Conservation (phyloP, 2,797 vertebrate genomes). For the Sparus aurata region DNA sequence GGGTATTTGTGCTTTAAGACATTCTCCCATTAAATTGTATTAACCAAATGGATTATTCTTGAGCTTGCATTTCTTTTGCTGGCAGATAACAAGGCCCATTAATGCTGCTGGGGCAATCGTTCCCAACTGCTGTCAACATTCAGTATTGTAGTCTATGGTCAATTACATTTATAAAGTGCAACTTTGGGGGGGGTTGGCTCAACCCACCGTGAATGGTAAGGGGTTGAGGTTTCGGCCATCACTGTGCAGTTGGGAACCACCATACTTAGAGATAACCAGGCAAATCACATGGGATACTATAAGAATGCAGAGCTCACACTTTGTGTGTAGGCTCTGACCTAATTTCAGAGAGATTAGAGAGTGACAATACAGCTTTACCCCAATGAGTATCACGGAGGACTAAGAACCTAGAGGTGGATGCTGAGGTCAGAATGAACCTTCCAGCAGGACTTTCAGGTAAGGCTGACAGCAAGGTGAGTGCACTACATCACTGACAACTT, state of each 20-base stretch:
- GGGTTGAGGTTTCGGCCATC: not conserved
- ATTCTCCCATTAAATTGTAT: not conserved
- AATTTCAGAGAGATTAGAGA: no score
- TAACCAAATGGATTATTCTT: not conserved
- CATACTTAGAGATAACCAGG: not conserved
- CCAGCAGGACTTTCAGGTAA: not conserved
- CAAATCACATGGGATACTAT: not conserved
- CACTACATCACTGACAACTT: not conserved
- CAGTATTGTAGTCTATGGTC: not conserved
- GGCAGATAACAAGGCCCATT: not conserved
- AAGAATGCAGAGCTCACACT: not conserved
- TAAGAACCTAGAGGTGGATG: not conserved
- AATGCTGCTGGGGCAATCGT: not conserved
- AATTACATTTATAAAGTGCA: not conserved
- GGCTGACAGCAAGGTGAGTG: not conserved
- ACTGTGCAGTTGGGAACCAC: not conserved
- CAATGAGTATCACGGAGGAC: not conserved
- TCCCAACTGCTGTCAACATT: not conserved
- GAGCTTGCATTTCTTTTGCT: not conserved
- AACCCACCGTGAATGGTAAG: not conserved
- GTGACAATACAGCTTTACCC: not conserved
- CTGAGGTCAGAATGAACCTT: not conserved
- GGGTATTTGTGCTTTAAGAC: not conserved
- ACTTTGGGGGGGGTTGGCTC: not conserved
- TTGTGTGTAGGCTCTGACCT: no score